Base-by-base conservation (phyloP, 1,140 invertebrate genomes). In the Drosophila novamexicana region DNA sequence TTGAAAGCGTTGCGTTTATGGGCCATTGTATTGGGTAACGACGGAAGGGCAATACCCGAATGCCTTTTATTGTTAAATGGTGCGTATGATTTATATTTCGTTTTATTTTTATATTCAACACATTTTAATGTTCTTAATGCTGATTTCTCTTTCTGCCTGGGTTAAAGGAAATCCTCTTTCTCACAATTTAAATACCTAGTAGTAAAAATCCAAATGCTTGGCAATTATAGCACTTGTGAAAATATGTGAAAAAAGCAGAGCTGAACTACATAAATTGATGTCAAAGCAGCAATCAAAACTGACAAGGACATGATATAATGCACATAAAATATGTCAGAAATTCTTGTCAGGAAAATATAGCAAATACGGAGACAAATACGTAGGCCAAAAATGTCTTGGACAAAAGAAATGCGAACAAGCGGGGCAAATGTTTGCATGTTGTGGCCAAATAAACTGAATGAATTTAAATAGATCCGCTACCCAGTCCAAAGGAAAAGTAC, bases 71-170 rank as follows among this genome's bases (percentile, higher is more conserved):
- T 89, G 84, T 89, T 89, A 79, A 89, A 89, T 89, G 80, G 85
- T 78, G 84, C 84, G 84, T 81, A 89, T 89, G 85, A 89, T 89
- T 89, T 84, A 89, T 89, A 84, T 89, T 89, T 84, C 69, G 73
- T 78, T 84, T 89, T 89, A 67, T 80, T 78, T 81, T 81, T 52
- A 54, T 77, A 56, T 64, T 57, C 40, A 74, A 67, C 47, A 32
- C 54, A 53, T 61, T 62, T 75, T 67, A 16, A 47, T 42, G 54
- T 57, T 32, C 58, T 58, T 70, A 58, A 75, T 66, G 62, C 29
- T 18, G 29, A 14, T 57, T 54, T 63, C 16, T 32, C 54, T 42
- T 59, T 16, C 68, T 42, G 18, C 10, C n/a, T 14, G 40, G 12
- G 6, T 42, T 42, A 34, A 4, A 7, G 0, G n/a, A 16, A 52